A percentile compares a stretch with the other conserved stretches of the same genome.
Evolutionary conservation across 2,113 vertebrate species (phyloP).

Genomic region (human (Homo sapiens)): GRCh38 chr14:90675501-90676000

Average conservation of each 20-base stretch:
- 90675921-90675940: neutral
- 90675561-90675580: conserved; percentile 49
- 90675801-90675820: neutral
- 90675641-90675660: neutral
- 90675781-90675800: conserved; percentile 56
- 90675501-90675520: neutral
- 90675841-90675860: neutral
- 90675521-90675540: neutral
- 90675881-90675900: neutral
- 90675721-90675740: conserved; percentile 51
- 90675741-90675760: conserved; percentile 61
- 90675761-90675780: conserved; percentile 55
- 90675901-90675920: neutral
- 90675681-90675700: conserved; percentile 69
- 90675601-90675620: conserved; percentile 29
- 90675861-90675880: neutral
- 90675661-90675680: conserved; percentile 8
- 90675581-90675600: conserved; percentile 54
- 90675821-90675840: neutral
- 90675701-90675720: conserved; percentile 62
- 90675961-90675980: neutral
- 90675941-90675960: neutral
- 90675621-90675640: neutral
- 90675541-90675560: conserved; percentile 40
- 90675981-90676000: neutral